phyloP scores from a whole-genome alignment of 1,140 invertebrate genomes.

The Penaeus indicus region DNA sequence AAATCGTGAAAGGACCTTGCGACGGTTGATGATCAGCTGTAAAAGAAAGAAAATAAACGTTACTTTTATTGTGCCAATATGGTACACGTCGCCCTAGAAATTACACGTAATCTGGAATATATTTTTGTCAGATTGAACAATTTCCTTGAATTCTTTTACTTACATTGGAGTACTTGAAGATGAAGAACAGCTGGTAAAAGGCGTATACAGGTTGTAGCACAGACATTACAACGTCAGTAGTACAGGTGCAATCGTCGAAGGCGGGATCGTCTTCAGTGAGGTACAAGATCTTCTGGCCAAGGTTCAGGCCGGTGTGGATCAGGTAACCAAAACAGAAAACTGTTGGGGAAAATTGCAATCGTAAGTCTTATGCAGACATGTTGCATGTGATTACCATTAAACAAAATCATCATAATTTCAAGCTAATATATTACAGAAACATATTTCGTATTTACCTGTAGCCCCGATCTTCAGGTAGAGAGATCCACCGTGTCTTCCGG shows the following conservation, averaged over 20 bases:
- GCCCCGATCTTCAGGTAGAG: constrained; percentile 83
- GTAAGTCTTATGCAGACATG: background rate
- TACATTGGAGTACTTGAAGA: constrained; percentile 84
- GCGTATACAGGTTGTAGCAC: constrained; percentile 79
- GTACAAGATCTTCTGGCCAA: constrained; percentile 77
- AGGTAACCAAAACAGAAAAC: constrained; percentile 82
- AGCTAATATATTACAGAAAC: background rate
- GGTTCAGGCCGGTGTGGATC: constrained; percentile 77
- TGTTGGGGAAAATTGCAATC: constrained; percentile 67
- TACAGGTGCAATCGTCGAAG: constrained; percentile 72
- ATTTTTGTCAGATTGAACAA: too few species aligned
- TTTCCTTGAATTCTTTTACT: constrained; percentile 67
- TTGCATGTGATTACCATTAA: background rate
- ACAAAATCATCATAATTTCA: background rate
- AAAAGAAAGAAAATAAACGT: constrained; percentile 50
- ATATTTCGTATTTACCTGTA: constrained; percentile 73
- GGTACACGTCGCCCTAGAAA: too few species aligned
- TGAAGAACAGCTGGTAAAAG: constrained; percentile 80
- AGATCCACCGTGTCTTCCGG: constrained; percentile 77
- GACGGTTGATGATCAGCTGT: constrained; percentile 77
- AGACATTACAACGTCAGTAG: constrained; percentile 74
- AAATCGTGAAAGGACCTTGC: constrained; percentile 76
- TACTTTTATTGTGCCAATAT: background rate
- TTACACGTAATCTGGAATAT: background rate
- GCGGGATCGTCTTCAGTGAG: constrained; percentile 72